Evolutionary conservation across 1,140 invertebrate genomes (phyloP).

Genomic region (Atta cephalotes): DNA sequence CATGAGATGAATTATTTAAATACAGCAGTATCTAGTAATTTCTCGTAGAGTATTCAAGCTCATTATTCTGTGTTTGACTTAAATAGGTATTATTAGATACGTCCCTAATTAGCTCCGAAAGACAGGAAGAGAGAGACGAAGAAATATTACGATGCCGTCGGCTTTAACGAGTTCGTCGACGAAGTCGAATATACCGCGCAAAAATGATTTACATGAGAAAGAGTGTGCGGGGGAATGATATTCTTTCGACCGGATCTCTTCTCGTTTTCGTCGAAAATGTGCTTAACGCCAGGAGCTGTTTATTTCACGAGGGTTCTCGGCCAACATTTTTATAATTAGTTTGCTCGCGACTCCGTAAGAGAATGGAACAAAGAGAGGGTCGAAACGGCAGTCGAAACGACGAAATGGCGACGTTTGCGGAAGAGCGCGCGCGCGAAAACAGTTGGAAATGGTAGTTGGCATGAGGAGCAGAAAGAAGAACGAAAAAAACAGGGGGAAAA

Average conservation of each 20-base stretch:
- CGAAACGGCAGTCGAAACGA: slow-evolving; percentile 65
- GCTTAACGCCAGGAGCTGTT: slow-evolving; percentile 76
- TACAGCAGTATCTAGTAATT: slow-evolving; percentile 31
- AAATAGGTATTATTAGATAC: slow-evolving; percentile 59
- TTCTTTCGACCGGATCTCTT: background rate
- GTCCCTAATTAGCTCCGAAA: slow-evolving; percentile 54
- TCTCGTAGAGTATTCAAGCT: slow-evolving; percentile 21
- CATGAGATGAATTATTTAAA: background rate
- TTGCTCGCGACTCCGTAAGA: slow-evolving; percentile 73
- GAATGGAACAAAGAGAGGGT: slow-evolving; percentile 66
- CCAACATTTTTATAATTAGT: slow-evolving; percentile 81
- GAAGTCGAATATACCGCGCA: slow-evolving; percentile 51
- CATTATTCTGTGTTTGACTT: slow-evolving; percentile 59
- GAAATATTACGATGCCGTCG: slow-evolving; percentile 55
- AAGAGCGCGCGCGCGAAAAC: slow-evolving; percentile 42
- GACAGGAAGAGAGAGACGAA: slow-evolving; percentile 53
- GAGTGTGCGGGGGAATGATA: background rate
- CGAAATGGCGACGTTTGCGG: slow-evolving; percentile 59
- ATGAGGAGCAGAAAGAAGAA: slow-evolving; percentile 28
- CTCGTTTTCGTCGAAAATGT: slow-evolving; percentile 65
- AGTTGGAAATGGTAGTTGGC: slow-evolving; percentile 56
- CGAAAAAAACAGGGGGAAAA: slow-evolving; percentile 3
- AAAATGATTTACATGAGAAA: slow-evolving; percentile 63
- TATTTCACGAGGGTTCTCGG: slow-evolving; percentile 76
- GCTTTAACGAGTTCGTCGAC: slow-evolving; percentile 51